Evolutionary conservation across 2,113 vertebrate genomes (phyloP).

Genomic region (Limnothrissa miodon): DNA sequence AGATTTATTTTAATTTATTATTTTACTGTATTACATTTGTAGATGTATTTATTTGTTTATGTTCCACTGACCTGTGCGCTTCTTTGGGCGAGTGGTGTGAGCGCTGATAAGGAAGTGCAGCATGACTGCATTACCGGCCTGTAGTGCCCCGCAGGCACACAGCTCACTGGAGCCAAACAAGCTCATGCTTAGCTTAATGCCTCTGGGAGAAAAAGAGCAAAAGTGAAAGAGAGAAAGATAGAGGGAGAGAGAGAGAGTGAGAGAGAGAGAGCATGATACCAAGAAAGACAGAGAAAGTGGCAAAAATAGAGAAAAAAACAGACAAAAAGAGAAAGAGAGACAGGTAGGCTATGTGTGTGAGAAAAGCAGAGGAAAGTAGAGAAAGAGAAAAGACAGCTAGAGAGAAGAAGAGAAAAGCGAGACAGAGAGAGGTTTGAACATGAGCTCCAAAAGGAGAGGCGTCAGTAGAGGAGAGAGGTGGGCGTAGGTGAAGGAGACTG

Average conservation of each 20-base stretch:
- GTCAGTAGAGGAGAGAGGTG: not conserved
- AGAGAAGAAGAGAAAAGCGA: not conserved
- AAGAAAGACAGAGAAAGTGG: not conserved
- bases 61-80: not conserved
- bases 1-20: not conserved
- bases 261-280: not conserved
- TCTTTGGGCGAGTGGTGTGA: constrained; percentile 17
- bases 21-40: not conserved
- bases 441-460: not conserved
- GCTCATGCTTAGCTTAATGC: not conserved
- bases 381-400: not conserved
- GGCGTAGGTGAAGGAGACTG: constrained; percentile 1
- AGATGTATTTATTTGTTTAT: not conserved
- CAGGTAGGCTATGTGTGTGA: not conserved
- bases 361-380: not conserved
- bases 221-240: not conserved
- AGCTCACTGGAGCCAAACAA: constrained; percentile 15
- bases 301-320: not conserved
- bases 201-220: not conserved
- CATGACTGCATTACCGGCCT: constrained; percentile 4
- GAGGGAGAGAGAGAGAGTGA: not conserved
- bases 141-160: not conserved
- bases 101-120: constrained; percentile 2
- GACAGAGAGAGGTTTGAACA: not conserved
- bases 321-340: not conserved